Evolutionary conservation across 2,888 invertebrate genomes (phyloP).

Genomic region (Drosophila austrosaltans): DNA sequence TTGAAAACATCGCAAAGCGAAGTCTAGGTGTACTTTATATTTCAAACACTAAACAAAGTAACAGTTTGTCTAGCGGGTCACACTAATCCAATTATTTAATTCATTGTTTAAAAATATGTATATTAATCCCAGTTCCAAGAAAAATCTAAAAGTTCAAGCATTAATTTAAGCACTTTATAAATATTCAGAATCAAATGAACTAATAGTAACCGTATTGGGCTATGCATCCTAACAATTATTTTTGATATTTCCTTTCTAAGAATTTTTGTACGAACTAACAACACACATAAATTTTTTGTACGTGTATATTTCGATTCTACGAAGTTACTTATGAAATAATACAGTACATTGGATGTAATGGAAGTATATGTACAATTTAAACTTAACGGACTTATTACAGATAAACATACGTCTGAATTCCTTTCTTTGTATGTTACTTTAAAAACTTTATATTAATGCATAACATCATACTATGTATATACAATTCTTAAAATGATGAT

Average conservation of each 20-base stretch:
- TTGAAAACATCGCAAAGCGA: no score
- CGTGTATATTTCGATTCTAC: slow-evolving; percentile 25
- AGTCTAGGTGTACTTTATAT: no score
- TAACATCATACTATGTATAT: slow-evolving; percentile 53
- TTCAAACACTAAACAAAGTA: no score
- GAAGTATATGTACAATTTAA: slow-evolving; percentile 70
- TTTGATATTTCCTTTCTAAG: slow-evolving; percentile 15
- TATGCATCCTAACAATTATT: slow-evolving; percentile 15
- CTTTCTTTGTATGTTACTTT: slow-evolving; percentile 39
- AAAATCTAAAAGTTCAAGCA: no score
- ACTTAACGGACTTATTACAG: slow-evolving; percentile 49
- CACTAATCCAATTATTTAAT: no score
- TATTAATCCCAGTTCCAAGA: no score
- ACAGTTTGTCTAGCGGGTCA: no score
- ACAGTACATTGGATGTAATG: slow-evolving; percentile 57
- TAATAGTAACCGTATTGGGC: not conserved
- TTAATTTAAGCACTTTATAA: no score
- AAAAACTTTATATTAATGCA: slow-evolving; percentile 18
- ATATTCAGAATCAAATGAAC: no score
- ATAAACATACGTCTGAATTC: slow-evolving; percentile 34
- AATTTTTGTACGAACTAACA: slow-evolving; percentile 40
- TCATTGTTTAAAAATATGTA: no score
- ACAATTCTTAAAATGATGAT: slow-evolving; percentile 60
- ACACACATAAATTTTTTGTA: not conserved
- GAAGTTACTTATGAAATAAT: slow-evolving; percentile 41